A percentile compares a stretch with the other conserved stretches of the same genome.
Conservation (phyloP, 53 echinoderm and acorn worm genomes). For the Luidia sarsii region DNA sequence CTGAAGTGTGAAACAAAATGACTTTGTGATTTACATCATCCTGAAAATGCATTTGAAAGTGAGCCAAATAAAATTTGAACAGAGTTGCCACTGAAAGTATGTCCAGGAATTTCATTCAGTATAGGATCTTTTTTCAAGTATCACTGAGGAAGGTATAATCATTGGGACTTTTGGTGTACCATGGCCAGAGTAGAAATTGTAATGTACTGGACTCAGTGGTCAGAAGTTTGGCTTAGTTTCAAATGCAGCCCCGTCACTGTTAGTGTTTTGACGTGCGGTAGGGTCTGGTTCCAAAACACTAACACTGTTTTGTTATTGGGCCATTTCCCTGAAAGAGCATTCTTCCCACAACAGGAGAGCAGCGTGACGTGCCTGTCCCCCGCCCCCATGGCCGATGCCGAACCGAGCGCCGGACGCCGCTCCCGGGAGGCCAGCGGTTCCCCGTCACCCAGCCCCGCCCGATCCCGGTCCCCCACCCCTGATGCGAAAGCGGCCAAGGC, state of each 20-base stretch:
- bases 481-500: slow-evolving; percentile 7
- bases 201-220: no score
- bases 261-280: slow-evolving; percentile 19
- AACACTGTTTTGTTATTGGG: slow-evolving; percentile 79
- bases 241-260: slow-evolving; percentile 34
- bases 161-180: no score
- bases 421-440: background rate
- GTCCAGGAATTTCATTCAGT: no score
- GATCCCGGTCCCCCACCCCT: slow-evolving; percentile 4
- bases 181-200: no score
- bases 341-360: slow-evolving; percentile 78
- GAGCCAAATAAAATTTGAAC: no score
- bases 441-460: slow-evolving; percentile 1
- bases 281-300: slow-evolving; percentile 56
- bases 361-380: slow-evolving; percentile 25
- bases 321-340: slow-evolving; percentile 80
- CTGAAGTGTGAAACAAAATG: no score
- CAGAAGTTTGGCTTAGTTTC: slow-evolving; percentile 16
- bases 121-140: no score
- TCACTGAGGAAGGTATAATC: no score
- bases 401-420: background rate
- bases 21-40: no score
- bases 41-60: no score
- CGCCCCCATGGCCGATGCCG: slow-evolving; percentile 10
- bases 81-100: no score